Conservation (phyloP, 2,113 vertebrate genomes). For the Cettia cetti region DNA sequence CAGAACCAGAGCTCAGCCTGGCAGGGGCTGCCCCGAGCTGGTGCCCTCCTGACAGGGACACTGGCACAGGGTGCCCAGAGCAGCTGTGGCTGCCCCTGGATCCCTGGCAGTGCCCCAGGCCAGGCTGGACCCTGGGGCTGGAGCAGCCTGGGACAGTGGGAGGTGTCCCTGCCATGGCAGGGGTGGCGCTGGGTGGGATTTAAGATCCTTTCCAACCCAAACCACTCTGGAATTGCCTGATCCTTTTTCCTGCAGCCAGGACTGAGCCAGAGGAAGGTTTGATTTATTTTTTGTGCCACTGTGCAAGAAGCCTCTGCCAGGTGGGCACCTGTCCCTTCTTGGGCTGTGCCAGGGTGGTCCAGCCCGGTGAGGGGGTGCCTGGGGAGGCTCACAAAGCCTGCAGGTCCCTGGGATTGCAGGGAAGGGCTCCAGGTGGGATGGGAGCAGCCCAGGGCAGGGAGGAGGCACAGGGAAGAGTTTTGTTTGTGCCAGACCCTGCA, state of each 20-base stretch:
- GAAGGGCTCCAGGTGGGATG: neutral
- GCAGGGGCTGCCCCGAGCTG: neutral
- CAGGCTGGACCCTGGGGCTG: neutral
- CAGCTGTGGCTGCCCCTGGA: neutral
- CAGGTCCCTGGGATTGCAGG: neutral
- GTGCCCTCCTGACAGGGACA: neutral
- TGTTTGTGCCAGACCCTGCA: neutral
- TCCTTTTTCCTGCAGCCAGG: neutral
- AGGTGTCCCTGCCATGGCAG: neutral
- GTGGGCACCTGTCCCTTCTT: neutral
- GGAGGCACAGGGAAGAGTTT: neutral
- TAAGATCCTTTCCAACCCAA: neutral
- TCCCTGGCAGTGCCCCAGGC: neutral
- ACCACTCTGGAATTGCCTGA: neutral
- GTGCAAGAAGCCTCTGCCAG: neutral
- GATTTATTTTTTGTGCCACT: neutral
- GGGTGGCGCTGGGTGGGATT: neutral
- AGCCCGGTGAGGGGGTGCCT: neutral
- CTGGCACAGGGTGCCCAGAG: neutral
- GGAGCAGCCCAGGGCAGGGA: neutral
- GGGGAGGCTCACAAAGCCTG: neutral
- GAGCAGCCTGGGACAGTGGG: neutral
- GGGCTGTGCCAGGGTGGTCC: neutral
- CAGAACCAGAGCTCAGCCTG: neutral
- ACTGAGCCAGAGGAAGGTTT: rapidly evolving